These are phyloP conservation scores for Corythoichthys haematopterus DNA, from an alignment of 2,113 vertebrate species.

Conservation along the genomic window DNA sequence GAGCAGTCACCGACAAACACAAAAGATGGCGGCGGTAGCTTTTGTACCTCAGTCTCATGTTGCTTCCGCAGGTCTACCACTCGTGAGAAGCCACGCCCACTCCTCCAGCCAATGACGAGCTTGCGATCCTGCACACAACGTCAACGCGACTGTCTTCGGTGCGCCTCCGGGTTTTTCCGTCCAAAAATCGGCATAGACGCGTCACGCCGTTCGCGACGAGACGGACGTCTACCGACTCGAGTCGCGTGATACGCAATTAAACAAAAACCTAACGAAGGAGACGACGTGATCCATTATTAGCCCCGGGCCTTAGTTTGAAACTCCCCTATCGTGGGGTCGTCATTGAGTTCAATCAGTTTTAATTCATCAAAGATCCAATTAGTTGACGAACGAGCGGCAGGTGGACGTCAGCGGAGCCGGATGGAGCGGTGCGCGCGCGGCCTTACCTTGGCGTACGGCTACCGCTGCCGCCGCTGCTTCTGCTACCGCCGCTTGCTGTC, in stretches of 20 bases:
- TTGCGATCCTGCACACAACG: slow-evolving; percentile 15
- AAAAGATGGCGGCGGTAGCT: background rate
- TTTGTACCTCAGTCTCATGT: slow-evolving; percentile 36
- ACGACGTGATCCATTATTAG: too few relatives aligned
- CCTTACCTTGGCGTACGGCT: background rate
- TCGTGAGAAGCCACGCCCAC: slow-evolving; percentile 27
- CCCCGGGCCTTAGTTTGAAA: background rate
- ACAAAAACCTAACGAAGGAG: too few relatives aligned
- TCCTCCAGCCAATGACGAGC: slow-evolving; percentile 23
- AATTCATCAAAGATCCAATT: too few relatives aligned
- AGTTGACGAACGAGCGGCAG: background rate
- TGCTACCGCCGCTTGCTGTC: too few relatives aligned
- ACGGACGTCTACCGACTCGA: too few relatives aligned
- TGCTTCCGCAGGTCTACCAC: slow-evolving; percentile 11
- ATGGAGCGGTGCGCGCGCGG: background rate
- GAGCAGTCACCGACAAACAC: too few relatives aligned
- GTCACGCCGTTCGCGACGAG: too few relatives aligned
- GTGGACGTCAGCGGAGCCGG: too few relatives aligned
- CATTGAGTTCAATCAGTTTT: too few relatives aligned
- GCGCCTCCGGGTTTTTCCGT: too few relatives aligned
- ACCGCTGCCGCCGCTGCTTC: background rate
- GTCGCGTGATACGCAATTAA: background rate
- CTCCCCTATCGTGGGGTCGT: background rate
- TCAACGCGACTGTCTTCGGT: background rate
- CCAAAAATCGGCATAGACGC: too few relatives aligned